Evolutionary conservation across 2,113 vertebrate species (phyloP), one percentile per base, ranked within the genome.

Genomic region (Pseudorectes ferrugineus): DNA sequence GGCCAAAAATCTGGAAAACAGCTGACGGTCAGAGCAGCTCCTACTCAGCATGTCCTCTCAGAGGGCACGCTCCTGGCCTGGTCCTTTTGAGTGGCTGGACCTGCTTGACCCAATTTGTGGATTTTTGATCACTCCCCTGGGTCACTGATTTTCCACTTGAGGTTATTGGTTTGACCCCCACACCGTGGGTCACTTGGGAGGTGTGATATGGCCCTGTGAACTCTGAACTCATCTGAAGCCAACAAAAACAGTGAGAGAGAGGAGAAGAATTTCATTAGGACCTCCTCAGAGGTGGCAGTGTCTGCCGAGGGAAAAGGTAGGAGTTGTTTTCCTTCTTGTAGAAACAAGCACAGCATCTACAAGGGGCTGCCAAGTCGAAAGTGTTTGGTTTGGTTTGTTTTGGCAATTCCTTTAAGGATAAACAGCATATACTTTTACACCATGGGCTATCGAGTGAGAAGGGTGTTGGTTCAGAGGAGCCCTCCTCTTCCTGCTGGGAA

Each of bases 251-350:
- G 68, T 1, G 10, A 63, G 28, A 66, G 76, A 71, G 49, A 72
- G 51, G 42, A 91, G 91, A 93, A 94, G 93, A 95, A 96, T 97
- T 97, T 97, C 96, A 96, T 97, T 97, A 97, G 73, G 95, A 57
- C 88, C 81, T 95, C 78, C 79, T 96, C 85, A 63, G 93, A 93
- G 85, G 83, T 89, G 86, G 73, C 57, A 79, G 21, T 45, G 73
- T 91, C 70, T 84, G 93, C 43, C 0, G 1, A 78, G 65, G 38
- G 29, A 72, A 91, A 68, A 95, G 65, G 31, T 77, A 45, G 81
- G 19, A 55, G 15, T 89, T 74, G 87, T 81, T 85, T 94, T 88
- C 12, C 66, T 84, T 94, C 51, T 96, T 86, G 76, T 61, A 92
- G 91, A 92, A 95, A 81, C 88, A 93, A 95, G 90, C 77, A 35